These are phyloP conservation scores for Deilephila porcellus DNA, from an alignment of 2,888 invertebrate species.

Conservation along the genomic window DNA sequence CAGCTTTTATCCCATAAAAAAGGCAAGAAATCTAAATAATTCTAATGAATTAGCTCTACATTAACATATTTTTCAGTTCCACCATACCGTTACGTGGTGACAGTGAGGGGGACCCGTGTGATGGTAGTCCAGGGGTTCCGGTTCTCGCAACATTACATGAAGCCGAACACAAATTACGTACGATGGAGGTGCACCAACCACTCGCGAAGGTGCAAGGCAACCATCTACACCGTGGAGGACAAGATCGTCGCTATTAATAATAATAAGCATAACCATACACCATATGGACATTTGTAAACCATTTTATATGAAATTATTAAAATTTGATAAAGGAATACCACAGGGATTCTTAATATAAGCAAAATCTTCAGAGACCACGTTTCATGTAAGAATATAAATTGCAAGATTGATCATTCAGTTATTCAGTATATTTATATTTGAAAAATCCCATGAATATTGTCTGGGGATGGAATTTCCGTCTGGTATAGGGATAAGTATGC, in stretches of 20 bases:
- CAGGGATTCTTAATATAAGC: too few relatives aligned
- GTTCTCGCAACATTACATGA: background rate
- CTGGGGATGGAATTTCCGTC: too few relatives aligned
- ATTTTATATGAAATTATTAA: background rate
- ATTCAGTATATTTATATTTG: too few relatives aligned
- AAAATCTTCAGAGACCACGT: too few relatives aligned
- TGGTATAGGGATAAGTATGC: too few relatives aligned
- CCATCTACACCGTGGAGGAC: background rate
- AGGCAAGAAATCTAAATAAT: background rate
- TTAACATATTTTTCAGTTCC: background rate
- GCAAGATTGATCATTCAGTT: too few relatives aligned
- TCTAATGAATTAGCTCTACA: background rate
- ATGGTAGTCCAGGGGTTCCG: background rate
- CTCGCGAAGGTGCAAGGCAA: background rate
- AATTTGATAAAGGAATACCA: background rate
- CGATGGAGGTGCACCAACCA: slow-evolving; percentile 13
- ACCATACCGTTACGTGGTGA: background rate
- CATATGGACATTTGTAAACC: background rate
- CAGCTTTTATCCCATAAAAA: too few relatives aligned
- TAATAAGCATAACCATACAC: background rate
- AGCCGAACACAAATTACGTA: background rate
- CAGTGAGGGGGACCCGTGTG: background rate
- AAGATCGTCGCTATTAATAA: background rate
- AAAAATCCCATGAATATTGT: too few relatives aligned
- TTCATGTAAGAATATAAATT: too few relatives aligned